Evolutionary conservation across 2,888 invertebrate genomes (phyloP).

Genomic region (Cremastobaeus sp.): DNA sequence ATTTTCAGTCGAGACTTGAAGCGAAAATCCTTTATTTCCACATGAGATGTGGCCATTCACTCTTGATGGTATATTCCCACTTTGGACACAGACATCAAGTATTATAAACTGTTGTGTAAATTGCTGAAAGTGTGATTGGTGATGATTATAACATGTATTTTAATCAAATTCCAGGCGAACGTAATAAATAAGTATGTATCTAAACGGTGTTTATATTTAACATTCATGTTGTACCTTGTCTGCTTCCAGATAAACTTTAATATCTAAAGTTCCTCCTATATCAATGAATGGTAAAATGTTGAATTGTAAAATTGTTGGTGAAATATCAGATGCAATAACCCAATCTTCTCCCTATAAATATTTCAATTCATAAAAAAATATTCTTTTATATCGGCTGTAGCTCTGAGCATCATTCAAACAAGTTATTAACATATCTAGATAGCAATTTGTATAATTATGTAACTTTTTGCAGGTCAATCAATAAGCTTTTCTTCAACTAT

Average conservation of each 20-base stretch:
- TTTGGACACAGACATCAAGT: slow-evolving; percentile 74
- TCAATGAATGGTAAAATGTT: slow-evolving; percentile 78
- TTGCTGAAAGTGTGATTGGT: slow-evolving; percentile 63
- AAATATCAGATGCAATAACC: slow-evolving; percentile 75
- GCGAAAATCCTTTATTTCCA: slow-evolving; percentile 65
- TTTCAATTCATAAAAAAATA: slow-evolving; percentile 8
- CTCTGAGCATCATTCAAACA: no score
- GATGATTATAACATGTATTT: no score
- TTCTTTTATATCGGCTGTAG: no score
- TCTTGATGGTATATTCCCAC: slow-evolving; percentile 71
- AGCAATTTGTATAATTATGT: no score
- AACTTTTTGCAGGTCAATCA: no score
- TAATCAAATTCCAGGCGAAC: no score
- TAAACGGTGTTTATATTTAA: no score
- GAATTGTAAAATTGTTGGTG: slow-evolving; percentile 76
- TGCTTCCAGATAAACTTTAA: slow-evolving; percentile 75
- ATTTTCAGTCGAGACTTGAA: slow-evolving; percentile 69
- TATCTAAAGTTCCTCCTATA: slow-evolving; percentile 79
- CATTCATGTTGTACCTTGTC: no score
- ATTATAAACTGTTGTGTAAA: slow-evolving; percentile 65
- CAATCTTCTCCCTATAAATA: slow-evolving; percentile 78
- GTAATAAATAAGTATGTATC: no score
- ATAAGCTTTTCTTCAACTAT: no score
- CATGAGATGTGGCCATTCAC: slow-evolving; percentile 68
- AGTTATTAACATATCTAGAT: no score